Evolutionary conservation across 2,797 vertebrate genomes (phyloP).

Genomic region (Galaxias olidus): DNA sequence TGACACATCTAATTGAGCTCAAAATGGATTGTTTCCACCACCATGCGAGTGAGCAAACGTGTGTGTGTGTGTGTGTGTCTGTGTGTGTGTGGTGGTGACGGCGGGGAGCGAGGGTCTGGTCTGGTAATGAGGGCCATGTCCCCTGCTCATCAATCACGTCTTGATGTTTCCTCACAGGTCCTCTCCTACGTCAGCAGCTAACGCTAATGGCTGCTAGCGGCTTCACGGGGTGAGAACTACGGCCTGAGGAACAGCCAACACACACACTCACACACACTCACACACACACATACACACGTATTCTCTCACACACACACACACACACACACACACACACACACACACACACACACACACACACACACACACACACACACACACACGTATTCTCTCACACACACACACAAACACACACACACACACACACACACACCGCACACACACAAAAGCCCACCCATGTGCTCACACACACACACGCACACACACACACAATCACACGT

Average conservation of each 20-base stretch:
- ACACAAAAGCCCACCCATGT: too few species aligned
- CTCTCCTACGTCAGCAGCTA: conserved; percentile 17
- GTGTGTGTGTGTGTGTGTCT: conserved; percentile 15
- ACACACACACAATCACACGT: too few species aligned
- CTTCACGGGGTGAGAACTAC: too few species aligned
- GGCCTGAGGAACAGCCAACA: too few species aligned
- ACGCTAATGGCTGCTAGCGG: conserved; percentile 3
- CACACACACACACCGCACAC: neutral
- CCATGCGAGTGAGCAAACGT: conserved; percentile 2
- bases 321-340: too few species aligned
- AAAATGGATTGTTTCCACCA: conserved; percentile 39
- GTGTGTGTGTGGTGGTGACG: conserved; percentile 30
- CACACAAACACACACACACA: neutral
- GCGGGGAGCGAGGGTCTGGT: conserved; percentile 24
- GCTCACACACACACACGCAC: too few species aligned
- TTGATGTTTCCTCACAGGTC: conserved; percentile 16
- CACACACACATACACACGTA: too few species aligned
- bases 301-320: too few species aligned
- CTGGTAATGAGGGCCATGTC: conserved; percentile 26
- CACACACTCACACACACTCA: too few species aligned
- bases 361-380: neutral
- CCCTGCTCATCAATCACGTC: conserved; percentile 37
- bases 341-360: neutral
- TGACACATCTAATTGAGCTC: conserved; percentile 36
- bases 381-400: neutral